Evolutionary conservation across 2,113 vertebrate genomes (phyloP).

Genomic region (cat (Felis catus)): F.catus_Fca126_mat1.0 CM031415.1:84148001-84148500

Average conservation of each 20-base stretch:
- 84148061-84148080: neutral
- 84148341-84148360: conserved; percentile 17
- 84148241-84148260: neutral
- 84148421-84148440: neutral
- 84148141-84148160: neutral
- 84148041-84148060: neutral
- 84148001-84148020: neutral
- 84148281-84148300: neutral
- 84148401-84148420: neutral
- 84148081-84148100: neutral
- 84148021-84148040: neutral
- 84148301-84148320: conserved; percentile 47
- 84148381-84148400: neutral
- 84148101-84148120: neutral
- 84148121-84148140: neutral
- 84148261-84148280: neutral
- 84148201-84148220: conserved; percentile 24
- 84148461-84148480: fast-evolving
- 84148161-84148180: neutral
- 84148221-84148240: neutral
- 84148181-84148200: neutral
- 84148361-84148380: neutral
- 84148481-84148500: neutral
- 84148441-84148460: conserved; percentile 20
- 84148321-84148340: conserved; percentile 37